Base-by-base conservation (phyloP, 1,140 invertebrate species). In the Muscidifurax raptorellus region DNA sequence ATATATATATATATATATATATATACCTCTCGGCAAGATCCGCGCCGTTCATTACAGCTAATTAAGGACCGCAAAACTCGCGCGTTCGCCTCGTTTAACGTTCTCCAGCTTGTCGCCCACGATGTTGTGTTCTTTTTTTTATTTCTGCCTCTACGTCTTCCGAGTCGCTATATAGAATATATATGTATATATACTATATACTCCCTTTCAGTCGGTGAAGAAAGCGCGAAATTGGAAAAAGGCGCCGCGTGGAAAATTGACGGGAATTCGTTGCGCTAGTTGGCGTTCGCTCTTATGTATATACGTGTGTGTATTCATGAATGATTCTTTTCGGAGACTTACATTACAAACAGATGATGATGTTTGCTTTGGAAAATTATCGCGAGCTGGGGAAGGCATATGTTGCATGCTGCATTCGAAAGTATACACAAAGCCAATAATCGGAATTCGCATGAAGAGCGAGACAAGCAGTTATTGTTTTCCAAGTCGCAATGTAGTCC, bases 161-260 rank as follows among this genome's bases (percentile, higher is more conserved):
- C 81, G 52, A 59, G 52, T 59, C 18, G 3, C 5, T 18, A 40
- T 40, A 10, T 40, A 40, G 40, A 40, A 40, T 13, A 47, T 47
- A 47, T 47, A 47, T 9, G 36, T 40, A 40, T 40, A 40, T 40
- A 40, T 40, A 59, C 52, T 59, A 2, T 15, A 1, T 22, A 59
- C 52, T 67, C 79, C 64, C 71, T 28, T 78, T 85, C 75, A 82
- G 18, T n/a, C 2, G 78, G 89, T 86, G 90, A 88, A 92, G 90
- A 92, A 91, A 91, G 91, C 90, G 91, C 88, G 86, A 91, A 91
- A 92, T 92, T 91, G 87, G 87, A 86, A 88, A 47, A 52, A 86
- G 80, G 79, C 83, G 83, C 85, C 44, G 3, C 69, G n/a, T 30
- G 74, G 72, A 76, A 84, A 89, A 91, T 88, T 90, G 88, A 88